Base-by-base conservation (phyloP, 2,888 invertebrate genomes). In the Limnephilus marmoratus region DNA sequence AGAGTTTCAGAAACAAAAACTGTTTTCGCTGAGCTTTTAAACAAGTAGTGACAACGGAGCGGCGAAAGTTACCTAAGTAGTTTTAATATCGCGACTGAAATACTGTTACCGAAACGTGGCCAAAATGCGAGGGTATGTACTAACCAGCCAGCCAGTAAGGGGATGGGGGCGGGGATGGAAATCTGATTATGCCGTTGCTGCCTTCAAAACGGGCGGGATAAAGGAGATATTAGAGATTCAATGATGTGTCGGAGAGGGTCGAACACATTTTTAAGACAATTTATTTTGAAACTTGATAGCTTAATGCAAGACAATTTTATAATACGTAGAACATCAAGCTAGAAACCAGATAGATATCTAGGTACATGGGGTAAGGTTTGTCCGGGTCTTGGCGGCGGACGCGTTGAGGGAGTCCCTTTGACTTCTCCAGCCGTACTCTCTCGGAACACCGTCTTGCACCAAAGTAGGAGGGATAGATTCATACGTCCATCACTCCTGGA, bases 1-100 rank as follows among this genome's bases (percentile, higher is more conserved):
- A 80, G 86, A 45, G 86, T 81, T 80, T 86, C 91, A 91, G 86
- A 81, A 41, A 91, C 86, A 85, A 86, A 86, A 91, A 41, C 34
- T 29, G 34, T 24, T 45, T 11, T 49, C 13, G 29, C 15, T 12
- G 31, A 53, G 83, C 53, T 83, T 83, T 83, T 45, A 83, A 85
- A n/a, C 24, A 53, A n/a, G 31, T 18, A n/a, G 31, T 18, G 82
- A 53, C 31, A n/a, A 31, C 34, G 13, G 31, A 34, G 31, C 31
- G 53, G 90, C 15, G 83, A 83, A 53, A 83, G 90, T 83, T 37
- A 29, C 41, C 81, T 37, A 41, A 29, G 13, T 45, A n/a, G 24
- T 18, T 41, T 29, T 37, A 90, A 81, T 81, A 81, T 81, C 37
- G 81, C n/a, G 15, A 37, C 90, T 90, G 34, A 68, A 90, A 90